These are phyloP conservation scores for Leptopilina clavipes DNA, from an alignment of 1,140 invertebrate species.

Conservation along the genomic window DNA sequence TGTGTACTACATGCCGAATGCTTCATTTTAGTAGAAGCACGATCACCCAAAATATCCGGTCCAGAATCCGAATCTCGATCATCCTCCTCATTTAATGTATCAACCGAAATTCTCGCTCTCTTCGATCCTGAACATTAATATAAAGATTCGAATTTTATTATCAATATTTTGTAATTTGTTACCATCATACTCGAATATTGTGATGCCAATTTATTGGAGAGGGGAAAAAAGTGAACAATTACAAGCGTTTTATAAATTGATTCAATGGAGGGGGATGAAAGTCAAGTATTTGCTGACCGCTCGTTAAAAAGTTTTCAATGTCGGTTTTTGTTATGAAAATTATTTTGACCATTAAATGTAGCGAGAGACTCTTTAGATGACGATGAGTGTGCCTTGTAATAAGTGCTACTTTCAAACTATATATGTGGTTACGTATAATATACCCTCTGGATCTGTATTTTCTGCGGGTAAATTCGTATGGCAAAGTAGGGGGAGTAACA, in stretches of 20 bases:
- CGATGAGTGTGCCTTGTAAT: conserved; percentile 56
- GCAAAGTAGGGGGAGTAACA: conserved; percentile 42
- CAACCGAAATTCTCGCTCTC: conserved; percentile 74
- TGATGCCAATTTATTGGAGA: no score
- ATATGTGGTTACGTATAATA: conserved; percentile 30
- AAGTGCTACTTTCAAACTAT: conserved; percentile 50
- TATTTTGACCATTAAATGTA: conserved; percentile 60
- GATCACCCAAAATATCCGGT: conserved; percentile 59
- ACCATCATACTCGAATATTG: no score
- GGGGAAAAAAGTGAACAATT: conserved; percentile 11
- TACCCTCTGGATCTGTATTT: conserved; percentile 41
- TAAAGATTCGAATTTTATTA: no score
- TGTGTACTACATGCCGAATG: conserved; percentile 45
- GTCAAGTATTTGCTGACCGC: conserved; percentile 51
- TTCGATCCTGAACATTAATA: conserved; percentile 74
- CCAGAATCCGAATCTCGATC: conserved; percentile 75
- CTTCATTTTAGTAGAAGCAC: conserved; percentile 43
- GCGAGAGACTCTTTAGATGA: conserved; percentile 52
- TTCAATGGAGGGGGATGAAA: neutral
- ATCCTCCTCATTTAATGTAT: conserved; percentile 73
- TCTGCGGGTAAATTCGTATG: conserved; percentile 6
- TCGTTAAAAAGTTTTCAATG: conserved; percentile 64
- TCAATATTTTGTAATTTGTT: no score
- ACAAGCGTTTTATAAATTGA: neutral
- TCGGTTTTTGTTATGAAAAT: conserved; percentile 53